Conservation (phyloP, 1,140 invertebrate species). For the Cotesia vestalis region DNA sequence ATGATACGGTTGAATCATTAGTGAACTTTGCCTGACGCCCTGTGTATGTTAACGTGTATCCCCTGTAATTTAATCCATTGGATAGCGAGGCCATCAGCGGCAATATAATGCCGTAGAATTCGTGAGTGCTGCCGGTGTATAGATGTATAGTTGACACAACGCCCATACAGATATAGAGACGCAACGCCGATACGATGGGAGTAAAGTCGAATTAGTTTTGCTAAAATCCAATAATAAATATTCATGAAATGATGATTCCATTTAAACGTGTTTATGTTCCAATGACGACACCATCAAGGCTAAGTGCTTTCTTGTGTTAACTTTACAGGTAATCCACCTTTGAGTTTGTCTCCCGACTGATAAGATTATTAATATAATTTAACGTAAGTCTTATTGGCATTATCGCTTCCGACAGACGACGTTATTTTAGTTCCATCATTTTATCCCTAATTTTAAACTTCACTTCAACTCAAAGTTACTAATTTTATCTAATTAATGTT, state of each 20-base stretch:
- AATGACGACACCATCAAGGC: background rate
- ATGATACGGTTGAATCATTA: background rate
- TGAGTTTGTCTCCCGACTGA: no score
- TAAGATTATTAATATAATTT: no score
- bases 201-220: slow-evolving; percentile 13
- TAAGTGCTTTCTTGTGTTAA: slow-evolving; percentile 6
- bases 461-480: no score
- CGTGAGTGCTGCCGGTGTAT: background rate
- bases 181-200: background rate
- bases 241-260: slow-evolving; percentile 13
- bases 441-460: no score
- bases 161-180: no score
- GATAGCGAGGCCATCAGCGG: background rate
- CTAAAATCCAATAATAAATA: slow-evolving; percentile 1
- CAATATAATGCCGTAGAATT: background rate
- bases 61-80: slow-evolving; percentile 6
- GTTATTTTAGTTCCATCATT: no score
- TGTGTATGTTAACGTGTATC: background rate
- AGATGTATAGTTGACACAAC: no score
- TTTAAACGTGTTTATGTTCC: slow-evolving; percentile 1
- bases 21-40: background rate
- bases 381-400: no score
- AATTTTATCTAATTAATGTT: no score
- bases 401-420: no score
- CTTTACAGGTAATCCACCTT: no score